Evolutionary conservation across 2,113 vertebrate species (phyloP).

Genomic region (Entosphenus tridentatus): DNA sequence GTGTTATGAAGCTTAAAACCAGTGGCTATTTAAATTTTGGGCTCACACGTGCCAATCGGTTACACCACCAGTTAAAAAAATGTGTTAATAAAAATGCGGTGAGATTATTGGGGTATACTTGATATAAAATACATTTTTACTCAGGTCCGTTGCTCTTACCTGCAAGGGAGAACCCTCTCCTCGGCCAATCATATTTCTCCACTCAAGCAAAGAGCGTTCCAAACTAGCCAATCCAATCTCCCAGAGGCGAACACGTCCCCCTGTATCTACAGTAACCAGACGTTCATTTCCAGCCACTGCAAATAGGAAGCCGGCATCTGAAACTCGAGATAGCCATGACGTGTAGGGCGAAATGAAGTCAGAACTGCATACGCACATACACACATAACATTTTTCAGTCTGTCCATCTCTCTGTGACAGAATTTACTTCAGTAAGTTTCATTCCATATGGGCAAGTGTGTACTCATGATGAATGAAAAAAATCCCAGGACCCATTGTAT

Average conservation of each 20-base stretch:
- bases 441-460: too few relatives aligned
- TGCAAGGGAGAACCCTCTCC: slow-evolving; percentile 47
- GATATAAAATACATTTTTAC: too few relatives aligned
- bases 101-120: too few relatives aligned
- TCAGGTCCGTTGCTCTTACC: slow-evolving; percentile 22
- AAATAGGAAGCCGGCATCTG: slow-evolving; percentile 45
- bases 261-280: slow-evolving; percentile 65
- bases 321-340: slow-evolving; percentile 57
- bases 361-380: neutral
- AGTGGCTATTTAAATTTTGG: too few relatives aligned
- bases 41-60: too few relatives aligned
- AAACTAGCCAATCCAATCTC: slow-evolving; percentile 58
- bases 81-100: too few relatives aligned
- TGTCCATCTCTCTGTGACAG: too few relatives aligned
- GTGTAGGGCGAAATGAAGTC: slow-evolving; percentile 30
- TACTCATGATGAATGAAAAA: too few relatives aligned
- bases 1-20: too few relatives aligned
- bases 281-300: slow-evolving; percentile 36
- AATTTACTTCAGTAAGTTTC: too few relatives aligned
- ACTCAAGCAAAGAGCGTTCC: slow-evolving; percentile 60
- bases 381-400: neutral
- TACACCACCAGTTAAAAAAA: too few relatives aligned
- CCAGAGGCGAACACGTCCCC: slow-evolving; percentile 57
- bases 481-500: too few relatives aligned
- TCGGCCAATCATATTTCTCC: slow-evolving; percentile 76